A percentile compares a stretch with the other conserved stretches of the same genome.
Conservation (phyloP, 2,113 vertebrate genomes). For the Orycteropus afer region DNA sequence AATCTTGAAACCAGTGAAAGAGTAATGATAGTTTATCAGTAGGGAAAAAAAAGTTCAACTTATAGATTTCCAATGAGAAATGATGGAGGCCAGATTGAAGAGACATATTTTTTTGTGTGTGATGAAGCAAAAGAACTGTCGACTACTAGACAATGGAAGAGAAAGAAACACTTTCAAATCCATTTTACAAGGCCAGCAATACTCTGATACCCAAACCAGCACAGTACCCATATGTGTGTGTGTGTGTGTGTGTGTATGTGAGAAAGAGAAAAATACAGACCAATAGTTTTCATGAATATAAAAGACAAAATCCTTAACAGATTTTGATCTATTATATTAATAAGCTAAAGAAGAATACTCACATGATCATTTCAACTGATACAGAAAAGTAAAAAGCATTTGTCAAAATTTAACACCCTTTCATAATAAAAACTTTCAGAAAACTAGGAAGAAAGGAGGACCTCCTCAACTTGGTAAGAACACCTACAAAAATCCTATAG, state of each 20-base stretch:
- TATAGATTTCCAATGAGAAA: slow-evolving; percentile 33
- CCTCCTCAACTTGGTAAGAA: slow-evolving; percentile 21
- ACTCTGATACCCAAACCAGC: not conserved
- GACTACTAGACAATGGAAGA: not conserved
- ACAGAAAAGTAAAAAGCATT: not conserved
- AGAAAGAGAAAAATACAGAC: not conserved
- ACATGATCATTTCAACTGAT: not conserved
- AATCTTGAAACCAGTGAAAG: not conserved
- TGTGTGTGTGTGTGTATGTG: too few relatives aligned
- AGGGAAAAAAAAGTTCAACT: not conserved
- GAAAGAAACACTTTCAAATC: not conserved
- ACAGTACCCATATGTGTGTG: too few relatives aligned
- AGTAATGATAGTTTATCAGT: not conserved
- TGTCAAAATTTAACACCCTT: not conserved
- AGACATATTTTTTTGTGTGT: slow-evolving; percentile 38
- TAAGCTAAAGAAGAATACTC: not conserved
- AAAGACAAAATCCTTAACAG: not conserved
- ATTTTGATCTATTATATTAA: not conserved
- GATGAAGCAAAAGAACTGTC: slow-evolving; percentile 45
- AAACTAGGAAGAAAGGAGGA: not conserved
- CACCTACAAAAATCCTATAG: not conserved
- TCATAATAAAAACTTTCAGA: not conserved
- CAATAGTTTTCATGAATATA: not conserved
- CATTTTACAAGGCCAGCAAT: not conserved
- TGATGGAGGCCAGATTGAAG: not conserved